Base-by-base conservation (phyloP, 23 tunicate genomes). In the Styela plicata region DNA sequence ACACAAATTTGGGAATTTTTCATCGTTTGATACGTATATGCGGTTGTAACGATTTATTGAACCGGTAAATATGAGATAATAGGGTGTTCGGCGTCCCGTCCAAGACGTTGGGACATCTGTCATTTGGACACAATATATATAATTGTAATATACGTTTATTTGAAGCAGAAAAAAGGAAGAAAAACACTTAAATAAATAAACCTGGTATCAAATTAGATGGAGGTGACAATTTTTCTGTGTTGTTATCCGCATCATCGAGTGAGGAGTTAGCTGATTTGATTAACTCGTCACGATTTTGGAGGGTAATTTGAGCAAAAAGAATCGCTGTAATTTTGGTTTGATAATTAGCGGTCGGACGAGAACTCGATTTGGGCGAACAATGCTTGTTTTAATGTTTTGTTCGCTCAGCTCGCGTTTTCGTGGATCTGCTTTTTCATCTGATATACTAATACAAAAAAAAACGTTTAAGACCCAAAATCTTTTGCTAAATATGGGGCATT, bases 391-490 rank as follows among this genome's bases (percentile, higher is more conserved):
- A 53, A 26, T 76, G 81, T 52, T 76, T 76, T 76, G 81, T 76
- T 76, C 81, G 81, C 81, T 76, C 81, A 76, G 81, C 81, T 76
- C 81, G 53, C 52, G 81, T 76, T 29, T 44, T 26, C 31, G 81
- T 21, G 19, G 81, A 36, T 44, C 13, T 44, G 57, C 57, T 13
- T 13, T 44, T 44, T 44, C 57, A 5, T 44, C 57, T 44, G n/a
- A n/a, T n/a, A n/a, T n/a, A n/a, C n/a, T n/a, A n/a, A n/a, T 44
- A 7, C 57, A 13, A 44, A 44, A 44, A 44, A 62, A 62, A 21
- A 62, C 65, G 65, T 21, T 22, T 22, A n/a, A n/a, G n/a, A n/a
- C n/a, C n/a, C n/a, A n/a, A n/a, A n/a, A n/a, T n/a, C n/a, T n/a
- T n/a, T n/a, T n/a, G n/a, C n/a, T n/a, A n/a, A n/a, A n/a, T n/a